Evolutionary conservation across 2,113 vertebrate species (phyloP), one percentile per base, ranked within the genome.

Genomic region (Rhabdomys dilectus): DNA sequence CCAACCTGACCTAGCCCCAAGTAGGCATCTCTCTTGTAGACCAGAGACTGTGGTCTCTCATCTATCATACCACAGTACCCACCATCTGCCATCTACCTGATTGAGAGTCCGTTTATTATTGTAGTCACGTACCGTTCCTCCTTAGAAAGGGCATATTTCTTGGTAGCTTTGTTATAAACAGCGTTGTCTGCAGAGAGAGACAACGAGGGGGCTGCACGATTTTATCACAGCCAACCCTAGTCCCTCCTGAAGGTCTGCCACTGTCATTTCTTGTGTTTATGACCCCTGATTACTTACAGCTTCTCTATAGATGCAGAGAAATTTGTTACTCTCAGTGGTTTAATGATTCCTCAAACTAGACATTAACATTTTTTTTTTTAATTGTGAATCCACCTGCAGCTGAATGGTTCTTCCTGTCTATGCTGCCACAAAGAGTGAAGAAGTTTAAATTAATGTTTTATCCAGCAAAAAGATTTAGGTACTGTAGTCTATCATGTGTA

Each of bases 371-470:
- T 3, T 75, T 75, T 75, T 45, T 64, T 19, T 10, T 9, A 73
- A 53, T 88, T 70, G 91, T 91, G 76, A 78, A 96, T 88, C 45
- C 91, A 24, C 48, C 21, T 81, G 77, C 5, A n/a, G 81, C 29
- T 85, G 39, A 88, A 36, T 93, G 80, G 24, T 19, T 95, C 94
- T 91, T 48, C 88, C 42, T 75, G 72, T 80, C 78, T 26, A 39
- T 58, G 60, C 68, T 96, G n/a, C 92, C 77, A 75, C 39, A 82
- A 73, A 88, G 81, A 89, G 8, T 60, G 48, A 94, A 95, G 82
- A 86, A 45, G 68, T 39, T 94, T 94, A 94, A 94, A 91, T 93
- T 73, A 95, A 91, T 95, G 87, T 95, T 96, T 94, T 94, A 92
- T 70, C 48, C 91, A 60, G 68, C 39, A 82, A 77, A 53, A 97